phyloP scores from a whole-genome alignment of 2,797 vertebrate genomes.

The Australoheros facetus region DNA sequence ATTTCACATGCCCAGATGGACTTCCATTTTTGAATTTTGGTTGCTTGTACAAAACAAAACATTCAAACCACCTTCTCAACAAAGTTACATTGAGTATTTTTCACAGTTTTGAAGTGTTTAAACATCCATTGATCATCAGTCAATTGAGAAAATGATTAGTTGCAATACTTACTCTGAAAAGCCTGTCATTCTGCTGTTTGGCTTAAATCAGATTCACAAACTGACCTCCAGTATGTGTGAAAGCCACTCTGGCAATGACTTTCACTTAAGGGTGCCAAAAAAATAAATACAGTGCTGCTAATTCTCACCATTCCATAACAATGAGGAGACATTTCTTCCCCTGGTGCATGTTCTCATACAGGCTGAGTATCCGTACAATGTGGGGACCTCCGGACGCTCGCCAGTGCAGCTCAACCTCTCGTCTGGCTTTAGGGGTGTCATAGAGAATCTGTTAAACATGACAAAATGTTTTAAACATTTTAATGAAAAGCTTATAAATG shows the following conservation, averaged over 20 bases:
- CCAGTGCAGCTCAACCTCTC: slow-evolving; percentile 93
- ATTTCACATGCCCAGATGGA: not conserved
- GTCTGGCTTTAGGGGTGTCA: slow-evolving; percentile 89
- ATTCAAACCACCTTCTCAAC: not conserved
- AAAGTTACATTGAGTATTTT: not conserved
- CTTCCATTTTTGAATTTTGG: not conserved
- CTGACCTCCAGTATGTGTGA: not conserved
- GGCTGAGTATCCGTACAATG: slow-evolving; percentile 88
- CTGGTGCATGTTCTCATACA: slow-evolving; percentile 93
- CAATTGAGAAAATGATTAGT: not conserved
- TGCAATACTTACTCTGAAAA: not conserved
- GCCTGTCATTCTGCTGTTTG: not conserved
- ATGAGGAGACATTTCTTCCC: slow-evolving; percentile 92
- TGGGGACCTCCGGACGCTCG: slow-evolving; percentile 88
- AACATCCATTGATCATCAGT: not conserved
- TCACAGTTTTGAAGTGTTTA: not conserved
- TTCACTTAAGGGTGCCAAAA: not conserved
- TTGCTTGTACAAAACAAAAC: not conserved
- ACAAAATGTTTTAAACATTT: not conserved
- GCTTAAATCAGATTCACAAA: not conserved
- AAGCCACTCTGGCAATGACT: not conserved
- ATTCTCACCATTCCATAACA: slow-evolving; percentile 93
- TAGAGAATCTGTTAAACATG: slow-evolving; percentile 86
- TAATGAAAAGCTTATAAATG: not conserved
- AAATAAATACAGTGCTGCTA: not conserved